Conservation (phyloP, 2,797 vertebrate genomes). For the Moxostoma hubbsi region DNA sequence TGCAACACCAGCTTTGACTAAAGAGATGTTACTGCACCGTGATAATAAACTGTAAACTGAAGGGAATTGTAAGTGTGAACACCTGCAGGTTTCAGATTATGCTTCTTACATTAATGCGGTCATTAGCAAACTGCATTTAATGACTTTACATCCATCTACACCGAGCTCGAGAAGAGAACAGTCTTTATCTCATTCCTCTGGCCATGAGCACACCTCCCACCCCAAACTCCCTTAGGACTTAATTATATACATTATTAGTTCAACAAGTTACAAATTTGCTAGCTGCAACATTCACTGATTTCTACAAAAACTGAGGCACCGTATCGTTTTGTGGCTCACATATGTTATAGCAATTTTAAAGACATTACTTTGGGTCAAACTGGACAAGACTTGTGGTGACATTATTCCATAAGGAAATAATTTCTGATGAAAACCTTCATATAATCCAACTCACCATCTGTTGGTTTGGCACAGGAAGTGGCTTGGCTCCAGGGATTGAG, state of each 20-base stretch:
- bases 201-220: neutral
- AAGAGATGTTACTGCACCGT: neutral
- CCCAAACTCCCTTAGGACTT: neutral
- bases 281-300: neutral
- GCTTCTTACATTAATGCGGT: conserved; percentile 36
- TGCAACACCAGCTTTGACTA: neutral
- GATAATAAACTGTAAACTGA: conserved; percentile 10
- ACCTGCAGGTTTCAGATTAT: conserved; percentile 13
- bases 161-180: neutral
- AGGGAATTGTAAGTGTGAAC: neutral
- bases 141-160: conserved; percentile 22
- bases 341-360: neutral
- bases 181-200: neutral
- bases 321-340: neutral
- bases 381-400: neutral
- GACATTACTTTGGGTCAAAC: neutral
- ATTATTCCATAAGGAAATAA: neutral
- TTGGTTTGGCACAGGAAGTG: conserved; percentile 86
- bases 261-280: conserved; percentile 1
- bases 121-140: conserved; percentile 49
- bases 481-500: conserved; percentile 90
- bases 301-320: neutral
- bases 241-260: conserved; percentile 36
- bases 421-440: neutral
- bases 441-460: conserved; percentile 29